Evolutionary conservation across 2,797 vertebrate species (phyloP).

Genomic region (Gobionotothen gibberifrons): DNA sequence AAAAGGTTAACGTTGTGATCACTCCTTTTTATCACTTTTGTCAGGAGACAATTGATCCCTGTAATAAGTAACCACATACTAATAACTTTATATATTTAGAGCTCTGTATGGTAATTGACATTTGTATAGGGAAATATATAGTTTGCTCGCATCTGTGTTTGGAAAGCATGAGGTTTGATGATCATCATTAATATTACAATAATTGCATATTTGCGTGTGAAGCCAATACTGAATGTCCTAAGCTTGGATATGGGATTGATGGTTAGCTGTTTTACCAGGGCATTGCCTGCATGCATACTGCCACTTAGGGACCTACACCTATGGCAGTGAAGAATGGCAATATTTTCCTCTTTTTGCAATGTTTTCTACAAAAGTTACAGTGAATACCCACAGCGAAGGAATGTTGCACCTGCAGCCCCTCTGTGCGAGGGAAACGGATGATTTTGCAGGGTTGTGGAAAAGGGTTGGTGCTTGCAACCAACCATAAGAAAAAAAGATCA

Average conservation of each 20-base stretch:
- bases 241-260: slow-evolving; percentile 20
- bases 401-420: slow-evolving; percentile 45
- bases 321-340: background rate
- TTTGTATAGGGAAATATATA: background rate
- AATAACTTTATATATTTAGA: background rate
- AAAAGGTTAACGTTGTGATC: background rate
- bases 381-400: slow-evolving; percentile 27
- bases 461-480: slow-evolving; percentile 53
- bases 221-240: slow-evolving; percentile 41
- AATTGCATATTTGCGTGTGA: slow-evolving; percentile 34
- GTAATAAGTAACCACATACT: background rate
- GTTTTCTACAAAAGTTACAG: slow-evolving; percentile 5
- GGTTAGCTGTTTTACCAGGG: slow-evolving; percentile 16
- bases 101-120: background rate
- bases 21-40: background rate
- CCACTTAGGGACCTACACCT: slow-evolving; percentile 4
- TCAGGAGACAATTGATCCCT: background rate
- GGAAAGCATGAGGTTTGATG: too few species aligned
- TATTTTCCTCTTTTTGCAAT: background rate
- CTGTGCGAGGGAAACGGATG: slow-evolving; percentile 50
- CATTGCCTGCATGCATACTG: slow-evolving; percentile 7
- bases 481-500: slow-evolving; percentile 70
- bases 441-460: slow-evolving; percentile 50
- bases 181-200: background rate
- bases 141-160: background rate